Percentiles rank a stretch among this genome's conserved stretches.
phyloP scores from a whole-genome alignment of 2,113 vertebrate species.

The Antechinus flavipes region DNA sequence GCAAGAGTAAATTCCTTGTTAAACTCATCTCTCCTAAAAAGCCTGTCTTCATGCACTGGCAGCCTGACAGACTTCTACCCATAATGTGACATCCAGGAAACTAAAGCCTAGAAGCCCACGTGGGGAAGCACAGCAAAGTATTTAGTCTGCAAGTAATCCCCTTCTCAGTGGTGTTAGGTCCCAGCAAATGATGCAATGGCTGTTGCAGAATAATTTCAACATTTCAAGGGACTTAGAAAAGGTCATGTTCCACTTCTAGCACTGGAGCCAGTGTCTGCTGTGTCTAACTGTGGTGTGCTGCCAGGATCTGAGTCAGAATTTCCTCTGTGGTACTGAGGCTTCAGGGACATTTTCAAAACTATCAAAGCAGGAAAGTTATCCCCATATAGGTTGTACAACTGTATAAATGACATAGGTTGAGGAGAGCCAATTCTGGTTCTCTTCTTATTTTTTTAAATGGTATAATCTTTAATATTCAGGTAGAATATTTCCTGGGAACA shows the following conservation, averaged over 20 bases:
- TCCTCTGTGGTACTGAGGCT: no score
- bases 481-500: not conserved
- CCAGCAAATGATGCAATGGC: not conserved
- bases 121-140: not conserved
- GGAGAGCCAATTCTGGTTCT: not conserved
- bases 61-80: not conserved
- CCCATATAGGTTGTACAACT: not conserved
- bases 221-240: not conserved
- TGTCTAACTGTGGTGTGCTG: no score
- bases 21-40: not conserved
- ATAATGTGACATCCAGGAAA: not conserved
- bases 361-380: not conserved
- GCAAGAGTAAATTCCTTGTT: not conserved
- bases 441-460: not conserved
- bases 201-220: not conserved
- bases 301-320: no score
- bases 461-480: not conserved
- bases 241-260: not conserved
- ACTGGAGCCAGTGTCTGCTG: no score
- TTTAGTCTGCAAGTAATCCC: not conserved
- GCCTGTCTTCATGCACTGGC: not conserved
- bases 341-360: no score
- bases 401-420: not conserved
- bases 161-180: not conserved
- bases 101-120: not conserved